These are phyloP conservation scores for Polyodon spathula DNA, from an alignment of 2,113 vertebrate species.

Conservation along the genomic window DNA sequence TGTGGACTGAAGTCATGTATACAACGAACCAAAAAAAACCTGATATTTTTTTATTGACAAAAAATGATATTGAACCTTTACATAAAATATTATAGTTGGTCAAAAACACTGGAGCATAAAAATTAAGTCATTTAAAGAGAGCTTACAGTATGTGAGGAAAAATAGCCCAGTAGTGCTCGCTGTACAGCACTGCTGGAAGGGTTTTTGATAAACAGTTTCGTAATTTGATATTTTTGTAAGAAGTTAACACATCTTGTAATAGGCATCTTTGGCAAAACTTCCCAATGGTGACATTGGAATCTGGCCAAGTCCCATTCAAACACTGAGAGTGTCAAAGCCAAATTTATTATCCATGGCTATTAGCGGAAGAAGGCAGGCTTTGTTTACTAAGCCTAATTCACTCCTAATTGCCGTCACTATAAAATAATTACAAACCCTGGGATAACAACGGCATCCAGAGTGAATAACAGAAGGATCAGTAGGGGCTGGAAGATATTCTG, in stretches of 20 bases:
- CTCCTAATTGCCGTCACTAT: constrained; percentile 89
- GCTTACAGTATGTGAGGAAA: too few relatives aligned
- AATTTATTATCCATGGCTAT: constrained; percentile 89
- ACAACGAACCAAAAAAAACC: constrained; percentile 20
- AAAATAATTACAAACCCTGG: constrained; percentile 96
- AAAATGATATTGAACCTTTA: constrained; percentile 14
- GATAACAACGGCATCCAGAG: constrained; percentile 72
- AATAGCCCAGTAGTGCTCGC: too few relatives aligned
- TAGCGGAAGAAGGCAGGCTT: constrained; percentile 88
- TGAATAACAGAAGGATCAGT: constrained; percentile 72
- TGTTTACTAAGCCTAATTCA: constrained; percentile 96
- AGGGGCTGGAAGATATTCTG: constrained; percentile 72
- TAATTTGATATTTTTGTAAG: too few relatives aligned
- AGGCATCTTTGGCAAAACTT: constrained; percentile 46
- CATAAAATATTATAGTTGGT: too few relatives aligned
- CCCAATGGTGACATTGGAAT: constrained; percentile 77
- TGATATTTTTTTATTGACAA: constrained; percentile 27
- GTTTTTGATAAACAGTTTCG: too few relatives aligned
- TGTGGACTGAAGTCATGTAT: constrained; percentile 31
- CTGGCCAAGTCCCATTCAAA: constrained; percentile 83
- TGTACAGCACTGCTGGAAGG: too few relatives aligned
- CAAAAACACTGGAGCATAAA: too few relatives aligned
- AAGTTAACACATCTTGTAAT: constrained; percentile 19
- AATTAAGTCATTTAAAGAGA: too few relatives aligned
- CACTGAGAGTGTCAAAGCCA: constrained; percentile 77